phyloP scores from a whole-genome alignment of 2,888 invertebrate species.

The Sturmia bella region DNA sequence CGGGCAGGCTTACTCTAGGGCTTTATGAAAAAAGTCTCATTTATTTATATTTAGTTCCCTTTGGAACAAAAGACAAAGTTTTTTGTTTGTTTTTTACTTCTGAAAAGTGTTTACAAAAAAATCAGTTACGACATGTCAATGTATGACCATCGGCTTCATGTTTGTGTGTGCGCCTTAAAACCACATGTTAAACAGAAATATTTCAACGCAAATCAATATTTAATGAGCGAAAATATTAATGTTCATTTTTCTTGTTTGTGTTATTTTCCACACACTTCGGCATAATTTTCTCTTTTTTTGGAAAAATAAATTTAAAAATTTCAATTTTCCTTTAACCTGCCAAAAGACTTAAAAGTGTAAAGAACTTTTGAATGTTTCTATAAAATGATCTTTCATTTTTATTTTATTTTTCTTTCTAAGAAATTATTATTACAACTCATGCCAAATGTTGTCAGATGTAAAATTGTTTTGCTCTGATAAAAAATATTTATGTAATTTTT shows the following conservation, averaged over 20 bases:
- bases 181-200: conserved; percentile 11
- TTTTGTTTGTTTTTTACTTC: no score
- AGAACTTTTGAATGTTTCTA: conserved; percentile 32
- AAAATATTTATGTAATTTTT: no score
- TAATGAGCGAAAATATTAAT: background rate
- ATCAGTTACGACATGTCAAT: no score
- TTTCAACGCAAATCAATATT: conserved; percentile 30
- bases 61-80: no score
- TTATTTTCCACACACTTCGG: conserved; percentile 60
- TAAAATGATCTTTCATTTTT: conserved; percentile 5
- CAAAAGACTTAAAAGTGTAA: background rate
- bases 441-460: conserved; percentile 44
- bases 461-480: conserved; percentile 50
- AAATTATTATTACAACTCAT: conserved; percentile 41
- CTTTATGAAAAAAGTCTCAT: no score
- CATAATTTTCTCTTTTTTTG: conserved; percentile 19
- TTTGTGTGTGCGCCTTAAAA: background rate
- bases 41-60: no score
- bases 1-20: no score
- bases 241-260: conserved; percentile 14
- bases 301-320: conserved; percentile 14
- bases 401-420: conserved; percentile 4
- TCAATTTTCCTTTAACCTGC: background rate
- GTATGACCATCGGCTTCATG: no score
- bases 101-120: no score